Conservation (phyloP, 2,113 vertebrate genomes). For the Chaetura pelagica region DNA sequence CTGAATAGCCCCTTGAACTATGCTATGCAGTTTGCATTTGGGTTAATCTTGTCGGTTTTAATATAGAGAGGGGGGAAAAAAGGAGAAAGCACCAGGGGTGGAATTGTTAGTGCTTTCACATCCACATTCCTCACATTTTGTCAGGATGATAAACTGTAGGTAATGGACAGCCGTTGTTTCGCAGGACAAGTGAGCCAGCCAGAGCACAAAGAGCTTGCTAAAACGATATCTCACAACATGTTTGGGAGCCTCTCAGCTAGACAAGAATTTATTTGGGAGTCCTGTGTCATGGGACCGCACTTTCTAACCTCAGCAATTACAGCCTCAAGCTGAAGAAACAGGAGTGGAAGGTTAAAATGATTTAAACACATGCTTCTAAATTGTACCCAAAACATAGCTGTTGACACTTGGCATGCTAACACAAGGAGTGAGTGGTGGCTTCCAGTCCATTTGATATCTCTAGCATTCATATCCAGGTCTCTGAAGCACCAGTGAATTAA, state of each 20-base stretch:
- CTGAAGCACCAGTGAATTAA: constrained; percentile 32
- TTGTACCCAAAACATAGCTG: constrained; percentile 64
- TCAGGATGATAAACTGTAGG: constrained; percentile 84
- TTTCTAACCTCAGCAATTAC: constrained; percentile 73
- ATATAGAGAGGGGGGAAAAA: constrained; percentile 61
- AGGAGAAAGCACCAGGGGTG: constrained; percentile 76
- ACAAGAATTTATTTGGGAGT: constrained; percentile 74
- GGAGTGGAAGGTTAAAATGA: constrained; percentile 69
- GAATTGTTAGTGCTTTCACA: constrained; percentile 76
- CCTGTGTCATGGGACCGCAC: constrained; percentile 53
- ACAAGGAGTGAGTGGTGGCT: constrained; percentile 45
- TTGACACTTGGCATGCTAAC: constrained; percentile 61
- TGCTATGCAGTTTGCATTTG: constrained; percentile 77
- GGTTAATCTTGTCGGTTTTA: constrained; percentile 85
- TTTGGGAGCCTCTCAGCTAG: constrained; percentile 57
- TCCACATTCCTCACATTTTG: constrained; percentile 78
- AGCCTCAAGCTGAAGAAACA: constrained; percentile 63
- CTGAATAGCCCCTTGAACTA: constrained; percentile 84
- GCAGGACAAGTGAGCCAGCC: constrained; percentile 62
- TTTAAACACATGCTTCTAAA: constrained; percentile 70
- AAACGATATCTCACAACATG: constrained; percentile 42
- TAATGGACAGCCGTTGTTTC: constrained; percentile 75
- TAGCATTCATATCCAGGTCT: neutral
- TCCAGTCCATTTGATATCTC: neutral
- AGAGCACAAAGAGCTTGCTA: constrained; percentile 70